These are phyloP conservation scores for Tauraco hartlaubi DNA, from an alignment of 2,797 vertebrate genomes.

Conservation along the genomic window DNA sequence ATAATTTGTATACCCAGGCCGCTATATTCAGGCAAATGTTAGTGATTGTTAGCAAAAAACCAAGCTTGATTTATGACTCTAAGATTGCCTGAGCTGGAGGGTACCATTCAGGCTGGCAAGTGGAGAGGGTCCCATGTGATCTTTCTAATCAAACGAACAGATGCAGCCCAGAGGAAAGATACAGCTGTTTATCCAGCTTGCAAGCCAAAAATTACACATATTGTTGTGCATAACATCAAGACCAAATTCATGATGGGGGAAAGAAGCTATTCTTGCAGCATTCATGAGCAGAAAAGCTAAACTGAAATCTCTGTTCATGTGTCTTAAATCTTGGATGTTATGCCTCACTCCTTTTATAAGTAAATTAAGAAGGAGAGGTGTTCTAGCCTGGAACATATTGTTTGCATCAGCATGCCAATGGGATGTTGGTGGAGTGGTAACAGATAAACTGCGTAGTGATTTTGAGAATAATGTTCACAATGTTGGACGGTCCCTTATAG, in stretches of 20 bases:
- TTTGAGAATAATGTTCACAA: background rate
- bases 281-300: background rate
- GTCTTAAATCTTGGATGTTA: background rate
- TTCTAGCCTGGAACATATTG: background rate
- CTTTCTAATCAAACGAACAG: background rate
- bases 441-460: background rate
- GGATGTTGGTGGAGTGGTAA: background rate
- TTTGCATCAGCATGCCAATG: background rate
- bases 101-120: background rate
- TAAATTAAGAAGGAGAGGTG: background rate
- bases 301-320: background rate
- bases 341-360: background rate
- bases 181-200: conserved; percentile 24
- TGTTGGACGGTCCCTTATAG: background rate
- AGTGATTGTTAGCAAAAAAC: background rate
- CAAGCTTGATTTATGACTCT: background rate
- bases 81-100: background rate
- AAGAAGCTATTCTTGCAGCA: background rate
- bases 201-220: background rate
- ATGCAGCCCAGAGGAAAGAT: background rate
- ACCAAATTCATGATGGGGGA: background rate
- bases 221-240: background rate
- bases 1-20: background rate
- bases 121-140: background rate
- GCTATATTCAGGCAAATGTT: background rate